These are phyloP conservation scores for Sebastes diploproa DNA, from an alignment of 2,797 vertebrate species.

Conservation along the genomic window DNA sequence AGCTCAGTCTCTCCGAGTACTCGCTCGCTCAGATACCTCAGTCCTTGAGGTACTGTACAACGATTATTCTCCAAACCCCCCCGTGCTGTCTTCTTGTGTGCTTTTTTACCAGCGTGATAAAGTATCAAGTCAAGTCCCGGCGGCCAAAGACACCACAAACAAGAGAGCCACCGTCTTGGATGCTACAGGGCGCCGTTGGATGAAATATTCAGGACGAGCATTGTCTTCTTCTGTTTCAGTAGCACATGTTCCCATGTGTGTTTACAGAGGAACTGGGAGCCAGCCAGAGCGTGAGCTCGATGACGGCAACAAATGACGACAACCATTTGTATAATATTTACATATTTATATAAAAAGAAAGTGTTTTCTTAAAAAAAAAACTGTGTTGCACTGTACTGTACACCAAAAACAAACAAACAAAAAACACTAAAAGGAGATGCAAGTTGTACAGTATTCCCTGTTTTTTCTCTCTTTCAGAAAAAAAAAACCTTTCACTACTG, in stretches of 20 bases:
- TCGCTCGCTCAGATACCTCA: conserved; percentile 38
- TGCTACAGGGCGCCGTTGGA: conserved; percentile 72
- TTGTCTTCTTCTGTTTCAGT: conserved; percentile 68
- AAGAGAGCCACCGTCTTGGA: conserved; percentile 65
- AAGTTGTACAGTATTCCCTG: conserved; percentile 79
- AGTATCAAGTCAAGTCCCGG: conserved; percentile 58
- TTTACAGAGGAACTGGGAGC: conserved; percentile 82
- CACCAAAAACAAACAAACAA: conserved; percentile 78
- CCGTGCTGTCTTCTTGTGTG: conserved; percentile 69
- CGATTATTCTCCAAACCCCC: conserved; percentile 54
- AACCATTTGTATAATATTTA: conserved; percentile 82
- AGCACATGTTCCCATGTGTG: conserved; percentile 84
- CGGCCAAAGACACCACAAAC: conserved; percentile 59
- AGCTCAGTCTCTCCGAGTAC: conserved; percentile 79
- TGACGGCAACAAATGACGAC: conserved; percentile 69
- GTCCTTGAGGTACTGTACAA: conserved; percentile 76
- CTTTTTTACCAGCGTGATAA: conserved; percentile 86
- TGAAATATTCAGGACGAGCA: conserved; percentile 66
- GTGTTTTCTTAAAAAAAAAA: conserved; percentile 62
- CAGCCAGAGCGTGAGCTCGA: conserved; percentile 81
- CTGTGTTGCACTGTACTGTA: conserved; percentile 83
- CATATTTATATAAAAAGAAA: conserved; percentile 82
- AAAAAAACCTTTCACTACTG: conserved; percentile 52
- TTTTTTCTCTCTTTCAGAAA: conserved; percentile 64
- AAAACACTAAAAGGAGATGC: conserved; percentile 81